Evolutionary conservation across 2,888 invertebrate species (phyloP), one percentile per base, ranked within the genome.

Genomic region (Calameuta pallipes): DNA sequence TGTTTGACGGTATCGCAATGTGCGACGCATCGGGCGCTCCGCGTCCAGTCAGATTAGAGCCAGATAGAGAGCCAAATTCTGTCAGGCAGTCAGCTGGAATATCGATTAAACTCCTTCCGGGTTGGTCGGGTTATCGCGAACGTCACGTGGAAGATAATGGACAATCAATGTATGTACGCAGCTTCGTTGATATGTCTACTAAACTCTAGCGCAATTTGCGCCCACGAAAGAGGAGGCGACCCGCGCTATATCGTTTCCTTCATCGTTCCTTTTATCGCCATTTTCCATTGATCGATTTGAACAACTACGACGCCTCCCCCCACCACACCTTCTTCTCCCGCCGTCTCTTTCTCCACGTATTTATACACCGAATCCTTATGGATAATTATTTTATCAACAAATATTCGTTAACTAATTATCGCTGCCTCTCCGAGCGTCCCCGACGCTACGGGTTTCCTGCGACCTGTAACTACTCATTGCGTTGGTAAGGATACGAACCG

Each of bases 111-210:
- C 15, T 41, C 41, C 41, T 41, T 41, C 41, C 41, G 70, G 70
- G 70, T 70, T 15, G 70, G 70, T 33, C 70, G 70, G 70, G 31
- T 70, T 70, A 70, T 77, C 78, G 74, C 77, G 75, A 70, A 78
- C 75, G 77, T 76, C 79, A 69, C 75, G 79, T 78, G 81, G 81
- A 82, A 81, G 81, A 81, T 78, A 69, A 77, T 70, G 41, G 75
- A 82, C 82, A 82, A 83, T 84, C 80, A 85, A 77, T 80, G 82
- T 80, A 70, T 30, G 70, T 85, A 84, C 81, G 82, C 78, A 79
- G 80, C 79, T 88, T 89, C 89, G 88, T 88, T 89, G 89, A 89
- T 89, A 89, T 88, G 89, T 89, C 87, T 89, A 89, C 87, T 86
- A 87, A 87, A 87, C 82, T 78, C n/a, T 70, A 70, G 30, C 15